Percentiles rank a stretch among this genome's conserved stretches.
phyloP scores from a whole-genome alignment of 1,140 invertebrate genomes.

The Drosophila suzukii region DNA sequence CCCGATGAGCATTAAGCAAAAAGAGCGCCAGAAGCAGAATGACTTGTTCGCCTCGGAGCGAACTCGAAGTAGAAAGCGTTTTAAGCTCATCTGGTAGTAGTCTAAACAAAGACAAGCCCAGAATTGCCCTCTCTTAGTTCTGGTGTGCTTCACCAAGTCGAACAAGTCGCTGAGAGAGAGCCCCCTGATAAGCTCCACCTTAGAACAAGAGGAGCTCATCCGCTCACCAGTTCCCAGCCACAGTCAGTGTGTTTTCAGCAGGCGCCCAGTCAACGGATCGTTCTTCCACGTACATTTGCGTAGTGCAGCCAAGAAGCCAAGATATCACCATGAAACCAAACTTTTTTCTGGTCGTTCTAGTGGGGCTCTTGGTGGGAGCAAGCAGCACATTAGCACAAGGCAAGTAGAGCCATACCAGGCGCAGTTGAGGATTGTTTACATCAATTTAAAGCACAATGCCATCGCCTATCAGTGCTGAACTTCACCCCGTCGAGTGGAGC shows the following conservation, averaged over 20 bases:
- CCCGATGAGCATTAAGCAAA: constrained; percentile 28
- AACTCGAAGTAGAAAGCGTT: neutral
- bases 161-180: constrained; percentile 23
- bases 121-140: constrained; percentile 11
- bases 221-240: constrained; percentile 27
- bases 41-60: constrained; percentile 1
- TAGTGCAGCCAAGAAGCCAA: neutral
- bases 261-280: constrained; percentile 22
- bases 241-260: constrained; percentile 56
- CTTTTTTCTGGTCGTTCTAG: constrained; percentile 33
- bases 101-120: constrained; percentile 16
- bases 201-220: constrained; percentile 7
- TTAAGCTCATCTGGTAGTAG: neutral
- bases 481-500: constrained; percentile 51
- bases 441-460: constrained; percentile 16
- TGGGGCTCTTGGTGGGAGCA: constrained; percentile 21
- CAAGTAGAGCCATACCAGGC: constrained; percentile 10
- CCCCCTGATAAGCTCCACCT: constrained; percentile 54
- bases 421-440: neutral
- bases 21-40: constrained; percentile 20
- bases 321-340: constrained; percentile 27
- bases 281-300: constrained; percentile 4
- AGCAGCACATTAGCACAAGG: constrained; percentile 44
- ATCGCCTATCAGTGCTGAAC: constrained; percentile 69
- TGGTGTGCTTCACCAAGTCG: neutral